Conservation (phyloP, 2,113 vertebrate genomes). For the Notarius quadriscutis region DNA sequence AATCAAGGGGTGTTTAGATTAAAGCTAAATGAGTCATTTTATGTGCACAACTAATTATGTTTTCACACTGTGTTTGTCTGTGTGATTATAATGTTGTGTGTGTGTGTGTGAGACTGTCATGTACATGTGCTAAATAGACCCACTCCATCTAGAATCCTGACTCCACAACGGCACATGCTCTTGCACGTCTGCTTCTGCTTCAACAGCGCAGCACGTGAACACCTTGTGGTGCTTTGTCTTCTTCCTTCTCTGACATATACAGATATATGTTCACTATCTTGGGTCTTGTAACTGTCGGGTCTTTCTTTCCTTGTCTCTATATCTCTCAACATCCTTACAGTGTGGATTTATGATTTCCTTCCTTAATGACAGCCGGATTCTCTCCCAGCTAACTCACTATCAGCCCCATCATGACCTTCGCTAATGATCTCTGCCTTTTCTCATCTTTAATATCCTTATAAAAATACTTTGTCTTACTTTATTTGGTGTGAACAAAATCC, state of each 20-base stretch:
- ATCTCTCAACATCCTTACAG: conserved; percentile 14
- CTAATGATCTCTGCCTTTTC: background rate
- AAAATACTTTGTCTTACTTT: conserved; percentile 4
- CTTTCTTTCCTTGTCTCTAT: conserved; percentile 32
- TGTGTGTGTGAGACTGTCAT: background rate
- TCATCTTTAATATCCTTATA: conserved; percentile 20
- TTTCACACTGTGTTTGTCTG: background rate
- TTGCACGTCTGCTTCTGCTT: conserved; percentile 31
- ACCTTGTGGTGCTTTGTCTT: conserved; percentile 28
- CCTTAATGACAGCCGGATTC: background rate
- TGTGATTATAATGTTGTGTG: background rate
- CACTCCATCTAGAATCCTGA: background rate
- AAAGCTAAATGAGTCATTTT: conserved; percentile 36
- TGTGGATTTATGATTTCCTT: conserved; percentile 34
- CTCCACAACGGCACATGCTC: background rate
- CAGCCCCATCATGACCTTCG: conserved; percentile 3
- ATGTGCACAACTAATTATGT: conserved; percentile 33
- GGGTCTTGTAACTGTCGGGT: conserved; percentile 33
- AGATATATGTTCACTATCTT: conserved; percentile 32
- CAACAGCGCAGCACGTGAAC: conserved; percentile 9
- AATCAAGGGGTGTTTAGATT: conserved; percentile 39
- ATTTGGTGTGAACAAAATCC: background rate
- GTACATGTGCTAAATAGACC: background rate
- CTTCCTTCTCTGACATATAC: conserved; percentile 29
- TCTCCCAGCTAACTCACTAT: background rate